Base-by-base conservation (phyloP, 2,797 vertebrate species). In the Pteropus rufus region DNA sequence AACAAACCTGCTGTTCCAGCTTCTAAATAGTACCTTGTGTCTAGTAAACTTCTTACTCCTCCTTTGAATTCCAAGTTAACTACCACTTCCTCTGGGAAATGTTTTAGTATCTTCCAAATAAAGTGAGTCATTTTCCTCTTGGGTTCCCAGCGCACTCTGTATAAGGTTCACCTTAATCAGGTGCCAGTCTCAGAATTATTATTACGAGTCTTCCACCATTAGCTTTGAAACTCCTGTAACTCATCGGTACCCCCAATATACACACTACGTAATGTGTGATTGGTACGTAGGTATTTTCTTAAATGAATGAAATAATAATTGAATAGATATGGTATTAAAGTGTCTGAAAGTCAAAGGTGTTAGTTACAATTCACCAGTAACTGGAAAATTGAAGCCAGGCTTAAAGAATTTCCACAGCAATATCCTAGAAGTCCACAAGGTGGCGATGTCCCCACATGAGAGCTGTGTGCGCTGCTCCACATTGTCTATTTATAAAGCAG, bases 381-480 rank as follows among this genome's bases (percentile, higher is more conserved):
- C 24, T 10, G 10, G 46, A 41, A 39, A 31, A 56, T 56, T 0
- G 44, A 85, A 79, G n/a, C 14, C 19, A 31, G 49, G 58, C 12
- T 81, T 21, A 16, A 84, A 49, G 29, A 39, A 83, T 23, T 7
- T 64, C 44, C 7, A 41, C 2, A 6, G 75, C 89, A 95, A 95
- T 96, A 64, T 5, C 34, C 70, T 34, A 36, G 0, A 29, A 0
- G 12, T 46, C 93, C 97, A 97, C 96, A 44, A 67, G 97, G 91
- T 96, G 97, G 96, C 76, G 6, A 24, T 73, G 26, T 80, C 67
- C 39, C 60, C 93, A 72, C 75, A 24, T 7, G 26, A 77, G 34
- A 65, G 49, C 41, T 23, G 24, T 14, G 8, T 6, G 12, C 0
- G 26, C 6, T 0, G 24, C 2, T 34, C 54, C 9, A 1, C 2